These are phyloP conservation scores for Schizopygopsis malacanthus DNA, from an alignment of 2,797 vertebrate species.

Conservation along the genomic window DNA sequence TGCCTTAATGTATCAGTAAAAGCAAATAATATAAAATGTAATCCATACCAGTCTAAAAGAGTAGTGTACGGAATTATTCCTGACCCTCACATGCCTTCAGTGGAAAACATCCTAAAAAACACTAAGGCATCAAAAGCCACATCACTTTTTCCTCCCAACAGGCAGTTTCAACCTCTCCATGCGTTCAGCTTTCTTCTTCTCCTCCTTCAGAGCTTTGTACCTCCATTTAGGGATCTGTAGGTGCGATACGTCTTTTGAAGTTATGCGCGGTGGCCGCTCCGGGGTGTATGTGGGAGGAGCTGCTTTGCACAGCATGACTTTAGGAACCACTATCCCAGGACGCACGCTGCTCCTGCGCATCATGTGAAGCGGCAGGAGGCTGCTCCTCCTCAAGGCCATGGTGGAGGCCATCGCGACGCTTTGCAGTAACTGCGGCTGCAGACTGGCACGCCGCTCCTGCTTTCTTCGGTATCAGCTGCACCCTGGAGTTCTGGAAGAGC, in stretches of 20 bases:
- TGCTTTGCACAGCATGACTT: slow-evolving; percentile 89
- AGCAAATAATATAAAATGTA: not conserved
- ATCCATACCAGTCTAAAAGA: not conserved
- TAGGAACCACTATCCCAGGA: slow-evolving; percentile 87
- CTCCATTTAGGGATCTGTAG: slow-evolving; percentile 94
- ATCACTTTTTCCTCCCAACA: slow-evolving; percentile 61
- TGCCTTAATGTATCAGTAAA: not conserved
- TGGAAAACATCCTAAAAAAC: not conserved
- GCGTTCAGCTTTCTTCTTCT: slow-evolving; percentile 81
- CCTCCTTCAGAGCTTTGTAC: slow-evolving; percentile 90
- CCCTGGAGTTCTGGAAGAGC: slow-evolving; percentile 81
- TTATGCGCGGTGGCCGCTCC: slow-evolving; percentile 66
- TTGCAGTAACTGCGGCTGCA: slow-evolving; percentile 73
- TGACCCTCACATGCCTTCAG: not conserved
- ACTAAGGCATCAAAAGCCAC: slow-evolving; percentile 46
- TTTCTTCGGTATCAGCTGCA: slow-evolving; percentile 74
- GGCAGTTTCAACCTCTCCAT: slow-evolving; percentile 73
- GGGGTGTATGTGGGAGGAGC: slow-evolving; percentile 80
- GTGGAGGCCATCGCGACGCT: slow-evolving; percentile 66
- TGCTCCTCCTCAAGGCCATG: slow-evolving; percentile 78
- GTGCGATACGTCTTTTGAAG: slow-evolving; percentile 70
- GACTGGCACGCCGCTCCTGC: slow-evolving; percentile 79
- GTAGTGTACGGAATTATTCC: not conserved
- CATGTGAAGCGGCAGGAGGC: slow-evolving; percentile 86
- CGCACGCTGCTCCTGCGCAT: slow-evolving; percentile 88